Percentiles rank a stretch among this genome's conserved stretches.
Evolutionary conservation across 1,140 invertebrate genomes (phyloP).

Genomic region (Homarus americanus): DNA sequence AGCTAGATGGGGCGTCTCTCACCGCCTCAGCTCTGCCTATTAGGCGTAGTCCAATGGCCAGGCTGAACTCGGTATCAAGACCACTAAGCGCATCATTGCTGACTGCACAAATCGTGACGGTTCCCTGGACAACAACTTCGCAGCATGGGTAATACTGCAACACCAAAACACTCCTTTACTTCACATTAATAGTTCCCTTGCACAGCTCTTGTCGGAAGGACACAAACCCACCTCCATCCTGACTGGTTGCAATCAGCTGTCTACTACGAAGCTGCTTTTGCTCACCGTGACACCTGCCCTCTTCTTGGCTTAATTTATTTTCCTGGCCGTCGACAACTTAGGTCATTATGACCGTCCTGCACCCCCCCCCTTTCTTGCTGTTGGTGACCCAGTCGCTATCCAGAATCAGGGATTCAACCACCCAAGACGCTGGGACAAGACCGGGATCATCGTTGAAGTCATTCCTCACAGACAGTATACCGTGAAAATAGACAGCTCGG

Average conservation of each 20-base stretch:
- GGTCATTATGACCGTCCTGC: too few relatives aligned
- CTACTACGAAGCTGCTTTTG: background rate
- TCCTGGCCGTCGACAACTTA: too few relatives aligned
- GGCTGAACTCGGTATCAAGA: slow-evolving; percentile 12
- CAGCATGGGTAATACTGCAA: background rate
- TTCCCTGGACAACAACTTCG: background rate
- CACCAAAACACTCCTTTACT: background rate
- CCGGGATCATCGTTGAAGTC: background rate
- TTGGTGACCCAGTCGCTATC: background rate
- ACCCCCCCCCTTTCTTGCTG: too few relatives aligned
- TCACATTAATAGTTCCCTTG: background rate
- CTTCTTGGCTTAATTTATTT: too few relatives aligned
- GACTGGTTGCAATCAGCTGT: background rate
- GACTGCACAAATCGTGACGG: background rate
- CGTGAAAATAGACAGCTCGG: background rate
- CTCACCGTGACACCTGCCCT: background rate
- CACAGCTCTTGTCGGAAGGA: background rate
- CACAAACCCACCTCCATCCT: background rate
- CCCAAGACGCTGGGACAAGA: background rate
- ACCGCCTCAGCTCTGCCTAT: slow-evolving; percentile 2
- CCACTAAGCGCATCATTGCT: background rate
- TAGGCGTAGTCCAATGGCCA: slow-evolving; percentile 10
- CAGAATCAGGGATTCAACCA: background rate
- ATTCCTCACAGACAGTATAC: background rate
- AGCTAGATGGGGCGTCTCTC: background rate